Evolutionary conservation across 2,888 invertebrate species (phyloP).

Genomic region (Leptopilina drosophilae): DNA sequence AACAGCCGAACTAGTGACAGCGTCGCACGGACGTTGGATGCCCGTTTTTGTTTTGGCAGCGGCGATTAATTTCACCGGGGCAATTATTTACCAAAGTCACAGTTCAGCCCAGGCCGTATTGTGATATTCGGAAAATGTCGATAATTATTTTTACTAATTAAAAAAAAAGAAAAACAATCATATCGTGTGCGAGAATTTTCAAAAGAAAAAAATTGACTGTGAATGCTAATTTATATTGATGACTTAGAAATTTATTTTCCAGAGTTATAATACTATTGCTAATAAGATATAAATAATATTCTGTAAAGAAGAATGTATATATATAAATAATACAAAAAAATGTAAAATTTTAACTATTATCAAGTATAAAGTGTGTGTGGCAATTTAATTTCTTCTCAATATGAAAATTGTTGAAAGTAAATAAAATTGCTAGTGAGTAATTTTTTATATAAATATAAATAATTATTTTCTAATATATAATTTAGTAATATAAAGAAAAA

Average conservation of each 20-base stretch:
- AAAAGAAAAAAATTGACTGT: slow-evolving; percentile 8
- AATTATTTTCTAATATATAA: background rate
- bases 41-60: slow-evolving; percentile 86
- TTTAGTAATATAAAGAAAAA: background rate
- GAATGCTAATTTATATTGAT: slow-evolving; percentile 6
- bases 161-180: slow-evolving; percentile 1
- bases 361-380: background rate
- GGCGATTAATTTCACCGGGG: slow-evolving; percentile 84
- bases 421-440: too few species aligned
- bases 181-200: background rate
- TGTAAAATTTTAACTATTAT: slow-evolving; percentile 12
- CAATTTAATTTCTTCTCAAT: background rate
- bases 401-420: too few species aligned
- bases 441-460: too few species aligned
- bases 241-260: slow-evolving; percentile 25
- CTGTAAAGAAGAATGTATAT: background rate
- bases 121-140: slow-evolving; percentile 70
- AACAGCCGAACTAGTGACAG: slow-evolving; percentile 85
- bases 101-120: slow-evolving; percentile 84
- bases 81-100: slow-evolving; percentile 85
- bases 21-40: slow-evolving; percentile 85
- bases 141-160: background rate
- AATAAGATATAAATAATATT: background rate
- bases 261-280: slow-evolving; percentile 9
- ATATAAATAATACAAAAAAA: slow-evolving; percentile 6